Evolutionary conservation across 1,140 invertebrate genomes (phyloP), one percentile per base, ranked within the genome.

Genomic region (Hypothenemus hampei): DNA sequence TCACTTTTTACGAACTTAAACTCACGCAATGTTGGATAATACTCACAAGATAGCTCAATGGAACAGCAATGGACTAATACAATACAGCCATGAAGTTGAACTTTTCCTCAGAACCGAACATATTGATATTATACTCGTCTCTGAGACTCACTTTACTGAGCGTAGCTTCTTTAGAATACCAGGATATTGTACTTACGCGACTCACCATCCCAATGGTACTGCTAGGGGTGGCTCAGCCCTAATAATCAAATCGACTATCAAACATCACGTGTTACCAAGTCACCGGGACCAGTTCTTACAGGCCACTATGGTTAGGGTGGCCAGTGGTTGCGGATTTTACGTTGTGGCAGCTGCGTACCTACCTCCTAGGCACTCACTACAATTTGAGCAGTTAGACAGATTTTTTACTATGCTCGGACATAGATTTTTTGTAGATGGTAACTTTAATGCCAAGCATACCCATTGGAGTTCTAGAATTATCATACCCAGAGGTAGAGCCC

Each of bases 371-470:
- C 35, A 64, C 57, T 58, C 61, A 37, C n/a, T n/a, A n/a, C n/a
- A n/a, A n/a, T n/a, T n/a, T n/a, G n/a, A n/a, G n/a, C n/a, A n/a
- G n/a, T n/a, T n/a, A n/a, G n/a, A n/a, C n/a, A n/a, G n/a, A 0
- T 66, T 65, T 36, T 65, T 75, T 36, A 39, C 59, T 21, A 52
- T 49, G 1, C 47, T 75, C 10, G 71, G 71, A 10, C 33, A 47
- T 7, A 52, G 59, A 44, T 73, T 72, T 50, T 60, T 74, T 20
- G 65, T 58, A 3, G 70, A 66, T 10, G 71, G 71, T 0, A 69
- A 75, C 45, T 74, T 63, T 35, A 75, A 75, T 51, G 68, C 69
- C 11, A 74, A 75, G 61, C 66, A 73, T 35, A 59, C 53, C 7
- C 44, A 58, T 21, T 74, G 71, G 72, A 71, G 69, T 0, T 74